phyloP scores from a whole-genome alignment of 2,113 vertebrate species.

The Platichthys stellatus region DNA sequence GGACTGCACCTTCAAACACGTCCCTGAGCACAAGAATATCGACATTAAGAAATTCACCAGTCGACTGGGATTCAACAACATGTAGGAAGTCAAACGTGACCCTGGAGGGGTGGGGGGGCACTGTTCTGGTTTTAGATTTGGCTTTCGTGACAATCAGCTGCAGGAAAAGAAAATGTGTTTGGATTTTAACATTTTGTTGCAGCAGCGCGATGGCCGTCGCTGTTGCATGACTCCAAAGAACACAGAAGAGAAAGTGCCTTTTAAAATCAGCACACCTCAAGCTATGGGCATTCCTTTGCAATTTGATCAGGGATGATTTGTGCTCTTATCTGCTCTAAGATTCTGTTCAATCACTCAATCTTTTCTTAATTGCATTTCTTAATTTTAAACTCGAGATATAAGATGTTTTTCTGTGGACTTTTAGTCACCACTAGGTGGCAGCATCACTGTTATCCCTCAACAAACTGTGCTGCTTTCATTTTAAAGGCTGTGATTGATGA shows the following conservation, averaged over 20 bases:
- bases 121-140: too few relatives aligned
- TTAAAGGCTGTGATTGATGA: constrained; percentile 29
- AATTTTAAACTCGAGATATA: background rate
- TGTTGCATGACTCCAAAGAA: background rate
- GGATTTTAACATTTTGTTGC: background rate
- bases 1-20: constrained; percentile 75
- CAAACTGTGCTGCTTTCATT: constrained; percentile 19
- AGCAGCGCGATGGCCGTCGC: background rate
- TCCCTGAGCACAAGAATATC: constrained; percentile 77
- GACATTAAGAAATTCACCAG: constrained; percentile 64
- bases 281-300: background rate
- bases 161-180: background rate
- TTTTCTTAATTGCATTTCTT: too few relatives aligned
- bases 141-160: too few relatives aligned
- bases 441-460: constrained; percentile 7
- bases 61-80: constrained; percentile 8
- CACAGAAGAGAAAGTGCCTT: constrained; percentile 27
- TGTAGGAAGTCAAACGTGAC: background rate
- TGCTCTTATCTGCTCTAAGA: constrained; percentile 21
- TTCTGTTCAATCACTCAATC: background rate
- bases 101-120: background rate
- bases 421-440: constrained; percentile 56
- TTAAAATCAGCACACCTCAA: background rate
- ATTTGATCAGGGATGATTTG: constrained; percentile 7
- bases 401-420: background rate